phyloP scores from a whole-genome alignment of 2,888 invertebrate species.

The Brachypalpus laphriformis region DNA sequence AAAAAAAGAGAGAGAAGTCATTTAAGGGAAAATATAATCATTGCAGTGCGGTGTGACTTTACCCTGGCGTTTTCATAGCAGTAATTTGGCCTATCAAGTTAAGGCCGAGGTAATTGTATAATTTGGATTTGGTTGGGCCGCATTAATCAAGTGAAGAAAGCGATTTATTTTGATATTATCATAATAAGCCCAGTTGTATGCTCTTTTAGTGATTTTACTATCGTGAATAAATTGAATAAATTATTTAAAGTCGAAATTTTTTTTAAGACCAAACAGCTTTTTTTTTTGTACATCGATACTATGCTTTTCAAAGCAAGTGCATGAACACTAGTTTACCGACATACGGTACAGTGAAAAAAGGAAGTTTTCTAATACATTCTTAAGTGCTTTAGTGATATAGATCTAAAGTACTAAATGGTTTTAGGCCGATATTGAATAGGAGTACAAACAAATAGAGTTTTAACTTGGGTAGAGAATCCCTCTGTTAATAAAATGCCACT shows the following conservation, averaged over 20 bases:
- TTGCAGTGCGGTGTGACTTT: slow-evolving; percentile 14
- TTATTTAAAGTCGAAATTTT: slow-evolving; percentile 6
- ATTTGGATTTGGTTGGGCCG: slow-evolving; percentile 55
- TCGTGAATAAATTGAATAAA: not conserved
- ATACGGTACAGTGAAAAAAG: too few species aligned
- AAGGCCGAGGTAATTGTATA: slow-evolving; percentile 49
- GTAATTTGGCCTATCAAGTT: slow-evolving; percentile 34
- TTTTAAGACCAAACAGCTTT: too few species aligned
- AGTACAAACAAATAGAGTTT: not conserved
- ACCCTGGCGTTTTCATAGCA: not conserved
- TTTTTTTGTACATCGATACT: not conserved
- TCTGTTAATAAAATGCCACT: not conserved
- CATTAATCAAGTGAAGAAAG: slow-evolving; percentile 43
- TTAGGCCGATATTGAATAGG: not conserved
- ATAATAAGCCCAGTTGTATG: slow-evolving; percentile 16
- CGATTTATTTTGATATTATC: slow-evolving; percentile 30
- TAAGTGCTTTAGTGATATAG: not conserved
- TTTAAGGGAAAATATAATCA: slow-evolving; percentile 56
- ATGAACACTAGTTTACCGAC: not conserved
- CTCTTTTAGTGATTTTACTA: slow-evolving; percentile 4
- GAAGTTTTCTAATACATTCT: too few species aligned
- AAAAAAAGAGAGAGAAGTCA: slow-evolving; percentile 34
- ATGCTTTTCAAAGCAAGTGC: too few species aligned
- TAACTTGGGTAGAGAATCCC: not conserved
- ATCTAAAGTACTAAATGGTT: not conserved